A percentile compares a stretch with the other conserved stretches of the same genome.
Conservation (phyloP, 1,140 invertebrate genomes). For the Stegodyphus dumicola region DNA sequence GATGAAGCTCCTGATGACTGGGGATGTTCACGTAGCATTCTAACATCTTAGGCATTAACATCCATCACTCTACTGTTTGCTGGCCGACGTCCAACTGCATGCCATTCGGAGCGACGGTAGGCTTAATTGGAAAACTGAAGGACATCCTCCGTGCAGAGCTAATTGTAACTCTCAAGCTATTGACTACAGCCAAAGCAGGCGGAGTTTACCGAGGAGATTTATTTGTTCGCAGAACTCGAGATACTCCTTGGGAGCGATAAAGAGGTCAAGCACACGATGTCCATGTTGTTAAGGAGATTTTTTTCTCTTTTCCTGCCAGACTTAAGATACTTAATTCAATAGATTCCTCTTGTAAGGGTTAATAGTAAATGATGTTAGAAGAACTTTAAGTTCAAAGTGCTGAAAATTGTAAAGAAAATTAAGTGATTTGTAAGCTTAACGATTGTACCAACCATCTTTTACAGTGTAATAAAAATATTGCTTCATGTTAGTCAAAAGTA, state of each 20-base stretch:
- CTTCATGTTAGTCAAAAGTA: too few relatives aligned
- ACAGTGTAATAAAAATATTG: too few relatives aligned
- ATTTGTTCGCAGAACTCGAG: constrained; percentile 16
- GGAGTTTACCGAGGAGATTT: constrained; percentile 11
- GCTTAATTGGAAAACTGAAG: constrained; percentile 27
- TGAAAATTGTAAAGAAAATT: too few relatives aligned
- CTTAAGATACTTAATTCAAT: too few relatives aligned
- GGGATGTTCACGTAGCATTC: constrained; percentile 19
- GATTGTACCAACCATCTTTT: too few relatives aligned
- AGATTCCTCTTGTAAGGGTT: too few relatives aligned
- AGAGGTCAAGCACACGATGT: constrained; percentile 32
- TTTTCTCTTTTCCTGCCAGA: too few relatives aligned
- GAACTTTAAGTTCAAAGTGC: too few relatives aligned
- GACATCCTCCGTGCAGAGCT: constrained; percentile 11
- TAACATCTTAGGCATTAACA: neutral
- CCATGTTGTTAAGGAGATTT: too few relatives aligned
- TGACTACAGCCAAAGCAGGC: constrained; percentile 3
- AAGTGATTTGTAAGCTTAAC: too few relatives aligned
- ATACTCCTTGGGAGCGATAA: constrained; percentile 14
- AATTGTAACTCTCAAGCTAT: constrained; percentile 40
- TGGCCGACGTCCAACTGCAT: constrained; percentile 31
- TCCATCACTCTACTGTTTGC: constrained; percentile 27
- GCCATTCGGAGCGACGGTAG: neutral
- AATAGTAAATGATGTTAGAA: too few relatives aligned
- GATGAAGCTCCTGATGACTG: constrained; percentile 11